A percentile compares a stretch with the other conserved stretches of the same genome.
These are phyloP conservation scores for Andrena camellia DNA, from an alignment of 2,888 invertebrate species.

Conservation along the genomic window DNA sequence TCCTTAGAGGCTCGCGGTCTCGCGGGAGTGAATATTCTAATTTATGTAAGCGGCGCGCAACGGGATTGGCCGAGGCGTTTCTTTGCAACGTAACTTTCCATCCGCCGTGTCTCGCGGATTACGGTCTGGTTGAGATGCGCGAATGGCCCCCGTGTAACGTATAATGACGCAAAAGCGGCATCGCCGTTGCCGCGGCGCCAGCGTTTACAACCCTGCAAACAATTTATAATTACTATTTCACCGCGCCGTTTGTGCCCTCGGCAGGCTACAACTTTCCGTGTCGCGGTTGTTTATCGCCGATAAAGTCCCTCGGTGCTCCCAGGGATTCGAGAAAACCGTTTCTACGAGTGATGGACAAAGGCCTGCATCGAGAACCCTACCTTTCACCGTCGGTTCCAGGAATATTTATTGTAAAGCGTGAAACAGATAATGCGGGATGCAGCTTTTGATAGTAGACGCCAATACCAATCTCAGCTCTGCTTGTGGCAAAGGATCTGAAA, in stretches of 20 bases:
- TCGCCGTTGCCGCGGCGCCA: slow-evolving; percentile 42
- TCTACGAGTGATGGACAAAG: slow-evolving; percentile 3
- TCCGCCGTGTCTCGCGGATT: slow-evolving; percentile 49
- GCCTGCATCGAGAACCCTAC: not conserved
- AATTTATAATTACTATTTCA: slow-evolving; percentile 59
- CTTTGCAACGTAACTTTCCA: slow-evolving; percentile 36
- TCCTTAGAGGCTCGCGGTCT: slow-evolving; percentile 37
- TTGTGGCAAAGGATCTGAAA: no score
- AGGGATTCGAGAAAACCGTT: slow-evolving; percentile 29
- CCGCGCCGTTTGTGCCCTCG: slow-evolving; percentile 18
- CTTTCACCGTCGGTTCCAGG: not conserved
- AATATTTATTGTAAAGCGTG: no score
- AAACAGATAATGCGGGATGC: no score
- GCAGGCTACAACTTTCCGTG: slow-evolving; percentile 15
- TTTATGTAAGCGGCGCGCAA: slow-evolving; percentile 56
- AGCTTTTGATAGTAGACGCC: no score
- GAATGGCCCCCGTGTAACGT: slow-evolving; percentile 52
- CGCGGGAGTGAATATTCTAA: slow-evolving; percentile 51
- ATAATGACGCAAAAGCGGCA: slow-evolving; percentile 53
- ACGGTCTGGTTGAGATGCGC: slow-evolving; percentile 55
- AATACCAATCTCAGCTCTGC: no score
- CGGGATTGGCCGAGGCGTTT: slow-evolving; percentile 50
- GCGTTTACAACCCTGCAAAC: slow-evolving; percentile 43
- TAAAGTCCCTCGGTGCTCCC: slow-evolving; percentile 34
- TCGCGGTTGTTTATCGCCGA: slow-evolving; percentile 51